Conservation (phyloP, 2,113 vertebrate species). For the Martes martes region DNA sequence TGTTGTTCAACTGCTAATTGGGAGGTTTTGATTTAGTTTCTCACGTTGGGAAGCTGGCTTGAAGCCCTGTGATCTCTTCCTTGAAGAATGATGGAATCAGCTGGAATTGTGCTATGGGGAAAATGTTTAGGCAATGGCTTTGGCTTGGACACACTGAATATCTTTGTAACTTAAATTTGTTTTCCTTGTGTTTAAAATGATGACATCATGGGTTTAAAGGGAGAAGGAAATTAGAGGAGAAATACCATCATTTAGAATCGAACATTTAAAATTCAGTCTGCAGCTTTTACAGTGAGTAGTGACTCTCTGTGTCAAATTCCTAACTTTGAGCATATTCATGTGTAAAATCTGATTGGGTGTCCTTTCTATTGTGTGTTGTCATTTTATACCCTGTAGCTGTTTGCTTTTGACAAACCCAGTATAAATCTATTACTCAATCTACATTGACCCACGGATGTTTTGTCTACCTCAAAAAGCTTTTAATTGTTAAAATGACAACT, state of each 20-base stretch:
- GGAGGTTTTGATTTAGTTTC: neutral
- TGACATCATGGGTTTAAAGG: conserved; percentile 40
- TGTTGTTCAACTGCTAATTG: neutral
- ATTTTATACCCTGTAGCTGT: neutral
- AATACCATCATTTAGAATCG: neutral
- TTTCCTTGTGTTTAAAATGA: conserved; percentile 48
- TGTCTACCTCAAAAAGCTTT: neutral
- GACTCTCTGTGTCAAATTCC: neutral
- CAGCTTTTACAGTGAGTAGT: neutral
- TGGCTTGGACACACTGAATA: neutral
- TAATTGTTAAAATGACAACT: neutral
- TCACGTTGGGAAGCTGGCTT: neutral
- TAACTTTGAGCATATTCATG: neutral
- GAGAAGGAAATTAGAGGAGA: neutral
- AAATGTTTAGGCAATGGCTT: conserved; percentile 3
- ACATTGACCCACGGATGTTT: neutral
- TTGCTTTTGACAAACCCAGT: conserved; percentile 1
- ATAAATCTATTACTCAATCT: neutral
- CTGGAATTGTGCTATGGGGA: neutral
- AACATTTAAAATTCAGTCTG: neutral
- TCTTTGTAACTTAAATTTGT: conserved; percentile 39
- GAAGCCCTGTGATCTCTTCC: neutral
- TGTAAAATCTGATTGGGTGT: neutral
- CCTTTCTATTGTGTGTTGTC: neutral
- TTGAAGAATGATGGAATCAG: neutral